Conservation (phyloP, 2,888 invertebrate genomes). For the Sinhomidia bicolor region DNA sequence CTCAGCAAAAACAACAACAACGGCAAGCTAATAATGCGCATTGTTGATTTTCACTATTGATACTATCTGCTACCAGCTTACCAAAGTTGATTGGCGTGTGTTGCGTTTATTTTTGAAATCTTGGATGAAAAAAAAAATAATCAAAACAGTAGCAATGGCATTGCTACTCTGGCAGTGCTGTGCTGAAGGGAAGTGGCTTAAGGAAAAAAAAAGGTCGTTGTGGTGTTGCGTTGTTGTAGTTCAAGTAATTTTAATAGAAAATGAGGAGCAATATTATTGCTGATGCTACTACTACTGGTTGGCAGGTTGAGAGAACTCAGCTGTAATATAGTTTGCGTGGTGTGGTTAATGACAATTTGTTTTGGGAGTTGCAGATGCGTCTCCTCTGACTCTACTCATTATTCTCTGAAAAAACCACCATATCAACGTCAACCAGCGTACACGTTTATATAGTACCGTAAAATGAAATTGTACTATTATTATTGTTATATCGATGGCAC, state of each 20-base stretch:
- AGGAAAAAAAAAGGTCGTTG: not conserved
- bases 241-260: not conserved
- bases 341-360: slow-evolving; percentile 18
- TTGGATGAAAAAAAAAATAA: no score
- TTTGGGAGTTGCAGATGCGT: slow-evolving; percentile 26
- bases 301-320: slow-evolving; percentile 17
- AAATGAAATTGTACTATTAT: not conserved
- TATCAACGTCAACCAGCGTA: not conserved
- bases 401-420: not conserved
- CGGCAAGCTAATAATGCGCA: not conserved
- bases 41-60: not conserved
- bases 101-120: not conserved
- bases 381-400: slow-evolving; percentile 1
- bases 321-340: slow-evolving; percentile 39
- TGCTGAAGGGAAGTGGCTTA: no score
- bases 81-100: not conserved
- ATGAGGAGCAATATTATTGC: not conserved
- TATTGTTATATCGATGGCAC: not conserved
- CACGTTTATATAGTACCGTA: not conserved
- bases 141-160: not conserved
- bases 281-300: no score
- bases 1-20: not conserved
- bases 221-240: not conserved
- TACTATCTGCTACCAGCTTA: not conserved
- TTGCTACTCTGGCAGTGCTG: no score